These are phyloP conservation scores for Plumapathes pennacea DNA, from an alignment of 92 coral and sea anemone species.

Conservation along the genomic window DNA sequence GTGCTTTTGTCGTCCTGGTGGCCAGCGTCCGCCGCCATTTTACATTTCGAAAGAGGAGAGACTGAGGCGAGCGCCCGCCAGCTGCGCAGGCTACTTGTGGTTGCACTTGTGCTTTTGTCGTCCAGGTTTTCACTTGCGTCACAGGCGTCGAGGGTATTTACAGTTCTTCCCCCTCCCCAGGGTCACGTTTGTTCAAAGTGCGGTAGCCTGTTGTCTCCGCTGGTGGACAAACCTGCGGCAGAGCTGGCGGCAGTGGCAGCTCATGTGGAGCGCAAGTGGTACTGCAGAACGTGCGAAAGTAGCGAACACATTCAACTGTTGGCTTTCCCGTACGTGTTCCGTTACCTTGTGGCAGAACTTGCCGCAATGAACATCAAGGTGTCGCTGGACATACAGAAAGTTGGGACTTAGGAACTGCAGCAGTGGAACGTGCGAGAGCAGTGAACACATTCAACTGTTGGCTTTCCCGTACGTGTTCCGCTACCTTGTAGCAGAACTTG, in stretches of 20 bases:
- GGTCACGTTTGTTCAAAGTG: constrained; percentile 94
- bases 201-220: constrained; percentile 88
- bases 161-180: constrained; percentile 13
- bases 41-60: too few relatives aligned
- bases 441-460: constrained; percentile 70
- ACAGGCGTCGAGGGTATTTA: not conserved
- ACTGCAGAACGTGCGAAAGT: constrained; percentile 82
- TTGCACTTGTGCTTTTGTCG: too few relatives aligned
- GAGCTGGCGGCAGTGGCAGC: constrained; percentile 93
- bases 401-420: constrained; percentile 47
- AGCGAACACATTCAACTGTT: constrained; percentile 73
- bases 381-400: constrained; percentile 67
- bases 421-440: constrained; percentile 81
- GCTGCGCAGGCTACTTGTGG: too few relatives aligned
- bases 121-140: constrained; percentile 1
- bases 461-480: constrained; percentile 97
- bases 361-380: constrained; percentile 96
- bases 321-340: constrained; percentile 94
- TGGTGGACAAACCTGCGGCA: constrained; percentile 79
- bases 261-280: constrained; percentile 89
- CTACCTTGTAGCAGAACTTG: constrained; percentile 94
- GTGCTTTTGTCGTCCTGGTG: too few relatives aligned
- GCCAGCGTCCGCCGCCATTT: too few relatives aligned
- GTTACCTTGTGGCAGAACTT: constrained; percentile 93
- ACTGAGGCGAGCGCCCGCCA: too few relatives aligned